These are phyloP conservation scores for Ormyrus nitidulus DNA, from an alignment of 2,888 invertebrate species.

Conservation along the genomic window DNA sequence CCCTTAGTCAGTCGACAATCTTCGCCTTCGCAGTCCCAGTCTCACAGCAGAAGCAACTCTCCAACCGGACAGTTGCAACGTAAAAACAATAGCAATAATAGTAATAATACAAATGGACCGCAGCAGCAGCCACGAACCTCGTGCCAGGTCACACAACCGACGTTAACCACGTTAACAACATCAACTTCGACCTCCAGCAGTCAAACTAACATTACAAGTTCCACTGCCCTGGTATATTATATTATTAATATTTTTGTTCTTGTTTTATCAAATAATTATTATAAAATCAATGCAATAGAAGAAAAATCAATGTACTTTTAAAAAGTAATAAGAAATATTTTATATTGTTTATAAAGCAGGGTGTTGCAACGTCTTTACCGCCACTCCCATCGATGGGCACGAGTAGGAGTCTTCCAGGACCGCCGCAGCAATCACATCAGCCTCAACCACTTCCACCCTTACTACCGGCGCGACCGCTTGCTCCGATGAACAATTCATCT, in stretches of 20 bases:
- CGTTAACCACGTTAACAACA: slow-evolving; percentile 66
- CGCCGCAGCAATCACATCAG: slow-evolving; percentile 62
- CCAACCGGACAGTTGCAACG: slow-evolving; percentile 69
- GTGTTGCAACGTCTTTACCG: slow-evolving; percentile 61
- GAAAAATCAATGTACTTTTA: not conserved
- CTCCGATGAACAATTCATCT: slow-evolving; percentile 63
- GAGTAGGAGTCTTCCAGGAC: slow-evolving; percentile 63
- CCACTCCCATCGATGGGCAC: slow-evolving; percentile 63
- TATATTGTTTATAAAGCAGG: slow-evolving; percentile 24
- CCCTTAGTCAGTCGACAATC: slow-evolving; percentile 85
- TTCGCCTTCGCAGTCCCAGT: slow-evolving; percentile 85
- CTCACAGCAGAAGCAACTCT: slow-evolving; percentile 73
- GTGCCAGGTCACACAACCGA: slow-evolving; percentile 66
- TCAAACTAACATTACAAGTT: slow-evolving; percentile 70
- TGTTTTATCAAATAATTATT: not conserved
- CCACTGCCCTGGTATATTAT: slow-evolving; percentile 62
- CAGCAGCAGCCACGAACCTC: slow-evolving; percentile 73
- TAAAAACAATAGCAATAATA: slow-evolving; percentile 66
- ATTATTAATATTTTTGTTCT: not conserved
- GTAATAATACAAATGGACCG: slow-evolving; percentile 23
- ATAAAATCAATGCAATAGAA: not conserved
- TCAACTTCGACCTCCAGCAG: slow-evolving; percentile 68
- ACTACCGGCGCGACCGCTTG: slow-evolving; percentile 66
- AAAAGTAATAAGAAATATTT: not conserved
- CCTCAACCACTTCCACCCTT: slow-evolving; percentile 60